A percentile compares a stretch with the other conserved stretches of the same genome.
Evolutionary conservation across 2,797 vertebrate species (phyloP).

Genomic region (Hyperoplus immaculatus): DNA sequence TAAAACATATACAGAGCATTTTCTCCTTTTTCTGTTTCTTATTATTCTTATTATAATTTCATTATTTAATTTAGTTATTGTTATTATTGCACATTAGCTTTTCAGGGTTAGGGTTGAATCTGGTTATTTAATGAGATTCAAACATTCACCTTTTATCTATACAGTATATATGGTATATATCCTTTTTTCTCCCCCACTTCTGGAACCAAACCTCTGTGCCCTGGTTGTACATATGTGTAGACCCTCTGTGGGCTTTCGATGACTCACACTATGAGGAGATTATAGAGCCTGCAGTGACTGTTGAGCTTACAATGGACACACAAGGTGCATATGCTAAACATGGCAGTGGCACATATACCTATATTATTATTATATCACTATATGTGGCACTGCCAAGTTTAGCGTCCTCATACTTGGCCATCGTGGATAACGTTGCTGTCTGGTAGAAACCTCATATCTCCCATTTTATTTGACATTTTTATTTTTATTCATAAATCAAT

Average conservation of each 20-base stretch:
- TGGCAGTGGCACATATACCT: conserved; percentile 18
- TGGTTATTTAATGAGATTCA: not conserved
- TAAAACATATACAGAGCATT: not conserved
- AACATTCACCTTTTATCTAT: not conserved
- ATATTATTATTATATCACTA: too few species aligned
- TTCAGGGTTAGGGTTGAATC: not conserved
- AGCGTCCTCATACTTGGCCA: conserved; percentile 33
- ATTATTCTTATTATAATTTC: not conserved
- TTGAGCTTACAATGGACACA: conserved; percentile 28
- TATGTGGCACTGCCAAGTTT: too few species aligned
- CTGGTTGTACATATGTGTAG: not conserved
- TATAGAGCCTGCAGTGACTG: conserved; percentile 19
- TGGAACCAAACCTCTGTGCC: not conserved
- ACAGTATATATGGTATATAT: not conserved
- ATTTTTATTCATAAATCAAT: too few species aligned
- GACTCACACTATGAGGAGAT: conserved; percentile 29
- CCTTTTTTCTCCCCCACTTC: not conserved
- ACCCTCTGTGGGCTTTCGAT: conserved; percentile 13
- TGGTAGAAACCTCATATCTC: too few species aligned
- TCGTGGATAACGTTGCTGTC: not conserved
- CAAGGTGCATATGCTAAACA: conserved; percentile 11
- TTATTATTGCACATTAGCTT: not conserved
- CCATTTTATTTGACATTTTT: too few species aligned
- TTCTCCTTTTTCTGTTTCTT: not conserved
- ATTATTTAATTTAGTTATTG: too few species aligned